phyloP scores from a whole-genome alignment of 1,140 invertebrate species.

The Leptinotarsa undecemlineata region DNA sequence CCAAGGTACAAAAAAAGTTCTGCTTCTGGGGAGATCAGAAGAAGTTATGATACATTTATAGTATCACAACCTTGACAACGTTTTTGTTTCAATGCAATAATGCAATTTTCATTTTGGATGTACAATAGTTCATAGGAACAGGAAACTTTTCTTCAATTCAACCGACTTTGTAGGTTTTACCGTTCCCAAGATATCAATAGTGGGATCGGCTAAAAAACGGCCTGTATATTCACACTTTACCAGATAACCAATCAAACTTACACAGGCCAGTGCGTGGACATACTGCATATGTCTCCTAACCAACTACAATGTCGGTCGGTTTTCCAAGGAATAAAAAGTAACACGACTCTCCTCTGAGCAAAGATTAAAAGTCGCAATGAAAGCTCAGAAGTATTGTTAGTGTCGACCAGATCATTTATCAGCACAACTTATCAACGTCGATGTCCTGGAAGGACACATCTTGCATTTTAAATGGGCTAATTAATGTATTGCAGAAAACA shows the following conservation, averaged over 20 bases:
- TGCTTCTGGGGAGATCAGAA: no score
- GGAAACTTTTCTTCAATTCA: no score
- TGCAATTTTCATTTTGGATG: no score
- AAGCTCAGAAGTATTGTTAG: conserved; percentile 25
- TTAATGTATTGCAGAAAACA: conserved; percentile 24
- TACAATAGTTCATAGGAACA: no score
- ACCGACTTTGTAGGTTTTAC: no score
- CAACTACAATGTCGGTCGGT: background rate
- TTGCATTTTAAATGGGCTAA: conserved; percentile 27
- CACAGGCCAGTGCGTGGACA: conserved; percentile 4
- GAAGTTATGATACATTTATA: no score
- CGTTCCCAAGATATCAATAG: no score
- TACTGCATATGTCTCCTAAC: background rate
- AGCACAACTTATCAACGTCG: conserved; percentile 25
- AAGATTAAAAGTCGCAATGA: conserved; percentile 17
- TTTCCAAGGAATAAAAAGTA: conserved; percentile 10
- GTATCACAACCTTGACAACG: no score
- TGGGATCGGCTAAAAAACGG: background rate
- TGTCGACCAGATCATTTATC: conserved; percentile 17
- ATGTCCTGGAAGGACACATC: conserved; percentile 19
- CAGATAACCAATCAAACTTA: background rate
- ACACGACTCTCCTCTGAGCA: background rate
- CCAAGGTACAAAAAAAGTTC: no score
- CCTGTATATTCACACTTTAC: conserved; percentile 11
- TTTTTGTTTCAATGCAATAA: no score